A percentile compares a stretch with the other conserved stretches of the same genome.
Evolutionary conservation across 2,113 vertebrate species (phyloP).

Genomic region (Todiramphus chloris): DNA sequence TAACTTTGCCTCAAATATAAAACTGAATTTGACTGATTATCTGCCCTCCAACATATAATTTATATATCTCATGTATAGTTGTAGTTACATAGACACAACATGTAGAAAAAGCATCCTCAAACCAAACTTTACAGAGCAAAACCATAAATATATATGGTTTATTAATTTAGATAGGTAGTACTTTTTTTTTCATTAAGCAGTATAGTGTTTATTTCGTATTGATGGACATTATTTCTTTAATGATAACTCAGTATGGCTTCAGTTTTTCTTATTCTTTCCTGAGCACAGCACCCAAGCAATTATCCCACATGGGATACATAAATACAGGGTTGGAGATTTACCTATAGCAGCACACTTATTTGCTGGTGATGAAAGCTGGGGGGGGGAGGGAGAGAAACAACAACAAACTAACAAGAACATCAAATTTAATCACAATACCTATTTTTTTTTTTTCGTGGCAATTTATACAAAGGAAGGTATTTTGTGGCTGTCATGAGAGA

Average conservation of each 20-base stretch:
- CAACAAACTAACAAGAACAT: background rate
- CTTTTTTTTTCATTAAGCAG: background rate
- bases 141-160: background rate
- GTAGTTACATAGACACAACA: background rate
- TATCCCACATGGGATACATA: background rate
- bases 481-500: background rate
- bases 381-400: background rate
- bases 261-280: background rate
- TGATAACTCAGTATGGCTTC: background rate
- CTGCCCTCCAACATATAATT: background rate
- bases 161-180: background rate
- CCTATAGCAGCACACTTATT: background rate
- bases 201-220: background rate
- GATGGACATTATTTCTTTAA: background rate
- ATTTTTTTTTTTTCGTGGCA: background rate
- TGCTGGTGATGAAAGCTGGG: background rate
- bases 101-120: background rate
- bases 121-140: background rate
- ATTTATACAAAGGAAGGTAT: background rate
- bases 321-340: background rate
- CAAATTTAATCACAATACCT: background rate
- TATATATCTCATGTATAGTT: background rate
- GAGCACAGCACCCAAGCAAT: background rate
- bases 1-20: background rate
- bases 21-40: background rate